These are phyloP conservation scores for Amblyraja radiata DNA, from an alignment of 2,797 vertebrate genomes.

Conservation along the genomic window DNA sequence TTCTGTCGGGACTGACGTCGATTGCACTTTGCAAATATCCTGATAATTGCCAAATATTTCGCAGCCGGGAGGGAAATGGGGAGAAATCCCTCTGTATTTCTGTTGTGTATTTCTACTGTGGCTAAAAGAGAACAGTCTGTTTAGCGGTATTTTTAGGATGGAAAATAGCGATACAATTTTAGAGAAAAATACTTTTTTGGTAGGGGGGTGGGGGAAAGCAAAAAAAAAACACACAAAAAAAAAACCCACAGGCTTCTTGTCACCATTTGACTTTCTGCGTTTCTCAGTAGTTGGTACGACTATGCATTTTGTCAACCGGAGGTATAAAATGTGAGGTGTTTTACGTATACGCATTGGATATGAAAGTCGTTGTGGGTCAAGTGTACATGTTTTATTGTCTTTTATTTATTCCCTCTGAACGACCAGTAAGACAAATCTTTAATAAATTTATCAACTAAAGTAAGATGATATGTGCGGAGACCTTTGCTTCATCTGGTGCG, in stretches of 20 bases:
- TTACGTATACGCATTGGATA: constrained; percentile 43
- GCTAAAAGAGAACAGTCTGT: background rate
- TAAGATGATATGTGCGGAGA: background rate
- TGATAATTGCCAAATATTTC: constrained; percentile 53
- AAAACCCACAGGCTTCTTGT: constrained; percentile 51
- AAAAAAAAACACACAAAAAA: background rate
- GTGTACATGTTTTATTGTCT: constrained; percentile 71
- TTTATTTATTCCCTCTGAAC: constrained; percentile 84
- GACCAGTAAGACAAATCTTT: constrained; percentile 67
- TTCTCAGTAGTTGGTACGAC: constrained; percentile 47
- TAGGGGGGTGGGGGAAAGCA: background rate
- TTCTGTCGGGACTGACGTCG: background rate
- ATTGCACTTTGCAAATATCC: constrained; percentile 44
- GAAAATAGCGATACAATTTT: background rate
- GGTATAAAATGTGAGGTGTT: constrained; percentile 44
- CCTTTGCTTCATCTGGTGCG: background rate
- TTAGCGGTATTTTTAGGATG: constrained; percentile 35
- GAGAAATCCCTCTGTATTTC: background rate
- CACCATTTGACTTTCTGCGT: constrained; percentile 47
- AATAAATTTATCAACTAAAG: constrained; percentile 89
- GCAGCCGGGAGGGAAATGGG: background rate
- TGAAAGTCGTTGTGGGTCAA: constrained; percentile 51
- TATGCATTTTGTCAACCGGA: constrained; percentile 57
- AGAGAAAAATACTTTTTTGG: background rate
- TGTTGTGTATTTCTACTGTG: constrained; percentile 33